phyloP scores from a whole-genome alignment of 2,888 invertebrate species.

The Neoascia interrupta region DNA sequence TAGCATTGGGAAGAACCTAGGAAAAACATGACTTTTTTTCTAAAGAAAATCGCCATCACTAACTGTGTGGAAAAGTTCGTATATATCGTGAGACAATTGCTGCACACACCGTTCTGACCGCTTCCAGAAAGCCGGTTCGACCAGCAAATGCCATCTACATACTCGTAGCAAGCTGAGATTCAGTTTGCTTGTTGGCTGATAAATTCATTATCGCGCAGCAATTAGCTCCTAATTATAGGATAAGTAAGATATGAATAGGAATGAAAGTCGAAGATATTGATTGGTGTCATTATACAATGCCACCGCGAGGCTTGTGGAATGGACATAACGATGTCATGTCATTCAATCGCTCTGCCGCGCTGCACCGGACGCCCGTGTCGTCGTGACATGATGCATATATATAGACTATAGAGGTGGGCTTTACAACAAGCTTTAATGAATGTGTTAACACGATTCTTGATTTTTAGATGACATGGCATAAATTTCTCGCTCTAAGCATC shows the following conservation, averaged over 20 bases:
- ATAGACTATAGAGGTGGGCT: background rate
- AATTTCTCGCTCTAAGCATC: no score
- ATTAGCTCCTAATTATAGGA: slow-evolving; percentile 51
- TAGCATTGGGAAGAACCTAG: slow-evolving; percentile 6
- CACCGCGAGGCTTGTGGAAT: background rate
- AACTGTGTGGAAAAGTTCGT: slow-evolving; percentile 10
- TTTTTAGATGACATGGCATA: no score
- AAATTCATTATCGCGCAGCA: slow-evolving; percentile 22
- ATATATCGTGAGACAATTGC: background rate
- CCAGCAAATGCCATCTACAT: background rate
- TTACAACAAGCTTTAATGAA: background rate
- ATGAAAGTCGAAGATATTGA: slow-evolving; percentile 18
- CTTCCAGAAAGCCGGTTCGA: background rate
- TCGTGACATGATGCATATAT: background rate
- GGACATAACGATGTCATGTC: slow-evolving; percentile 5
- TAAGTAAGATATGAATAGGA: slow-evolving; percentile 7
- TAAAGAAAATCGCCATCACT: slow-evolving; percentile 7
- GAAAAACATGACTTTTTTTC: background rate
- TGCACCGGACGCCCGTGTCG: no score
- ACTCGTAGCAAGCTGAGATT: background rate
- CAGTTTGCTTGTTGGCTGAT: slow-evolving; percentile 13
- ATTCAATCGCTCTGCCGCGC: no score
- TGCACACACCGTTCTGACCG: background rate
- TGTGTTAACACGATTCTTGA: slow-evolving; percentile 10
- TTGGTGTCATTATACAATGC: slow-evolving; percentile 35